phyloP scores from a whole-genome alignment of 1,140 invertebrate genomes.

The Lutraria rhynchaena region DNA sequence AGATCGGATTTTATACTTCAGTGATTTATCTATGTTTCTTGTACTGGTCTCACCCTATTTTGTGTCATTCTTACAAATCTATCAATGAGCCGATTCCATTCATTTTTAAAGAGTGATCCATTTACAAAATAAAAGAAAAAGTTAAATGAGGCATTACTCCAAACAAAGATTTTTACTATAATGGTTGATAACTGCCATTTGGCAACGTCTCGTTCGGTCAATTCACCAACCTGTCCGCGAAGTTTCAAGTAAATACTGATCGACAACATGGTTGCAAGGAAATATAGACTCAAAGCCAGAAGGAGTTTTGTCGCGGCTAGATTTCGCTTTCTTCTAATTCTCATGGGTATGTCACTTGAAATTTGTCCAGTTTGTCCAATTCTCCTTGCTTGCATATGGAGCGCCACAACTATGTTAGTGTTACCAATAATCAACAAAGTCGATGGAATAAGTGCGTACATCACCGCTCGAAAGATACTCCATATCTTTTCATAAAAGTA shows the following conservation, averaged over 20 bases:
- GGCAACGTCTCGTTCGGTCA: not conserved
- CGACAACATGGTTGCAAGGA: not conserved
- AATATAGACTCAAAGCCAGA: not conserved
- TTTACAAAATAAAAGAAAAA: slow-evolving; percentile 1
- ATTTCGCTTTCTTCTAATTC: not conserved
- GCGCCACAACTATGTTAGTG: not conserved
- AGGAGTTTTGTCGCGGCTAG: not conserved
- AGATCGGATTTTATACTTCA: no score
- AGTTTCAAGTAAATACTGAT: not conserved
- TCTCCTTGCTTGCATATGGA: not conserved
- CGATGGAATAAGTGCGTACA: not conserved
- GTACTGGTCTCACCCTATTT: no score
- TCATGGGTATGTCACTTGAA: not conserved
- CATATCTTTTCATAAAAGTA: not conserved
- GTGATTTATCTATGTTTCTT: no score
- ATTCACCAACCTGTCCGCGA: not conserved
- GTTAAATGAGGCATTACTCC: not conserved
- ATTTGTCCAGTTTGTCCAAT: not conserved
- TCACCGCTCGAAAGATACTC: not conserved
- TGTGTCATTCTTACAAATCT: no score
- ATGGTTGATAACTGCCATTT: not conserved
- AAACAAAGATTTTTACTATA: not conserved
- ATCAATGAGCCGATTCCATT: not conserved
- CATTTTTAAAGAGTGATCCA: not conserved
- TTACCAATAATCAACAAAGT: not conserved